Conservation (phyloP, 2,797 vertebrate species). For the Chromobotia macracanthus region DNA sequence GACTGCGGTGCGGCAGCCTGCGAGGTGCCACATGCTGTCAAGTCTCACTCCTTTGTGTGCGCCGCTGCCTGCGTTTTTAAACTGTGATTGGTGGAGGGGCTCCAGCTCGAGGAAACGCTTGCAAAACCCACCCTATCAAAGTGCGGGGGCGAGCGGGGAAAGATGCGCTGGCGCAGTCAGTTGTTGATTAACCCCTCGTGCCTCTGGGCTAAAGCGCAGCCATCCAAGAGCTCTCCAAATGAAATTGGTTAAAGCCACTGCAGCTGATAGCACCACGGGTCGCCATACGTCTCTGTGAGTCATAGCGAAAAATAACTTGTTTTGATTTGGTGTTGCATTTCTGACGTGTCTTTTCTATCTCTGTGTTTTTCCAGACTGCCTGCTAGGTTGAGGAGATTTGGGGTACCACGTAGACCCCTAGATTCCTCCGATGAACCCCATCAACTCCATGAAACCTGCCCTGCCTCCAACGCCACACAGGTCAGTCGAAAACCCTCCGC, state of each 20-base stretch:
- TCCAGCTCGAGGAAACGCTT: conserved; percentile 34
- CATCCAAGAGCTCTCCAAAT: conserved; percentile 19
- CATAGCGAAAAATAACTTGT: conserved; percentile 19
- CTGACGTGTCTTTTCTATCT: conserved; percentile 21
- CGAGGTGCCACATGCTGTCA: conserved; percentile 43
- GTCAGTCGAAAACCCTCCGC: conserved; percentile 68
- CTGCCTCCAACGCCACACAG: conserved; percentile 88
- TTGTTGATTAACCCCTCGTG: conserved; percentile 55
- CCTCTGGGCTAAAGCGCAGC: conserved; percentile 31
- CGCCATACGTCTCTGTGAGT: conserved; percentile 25
- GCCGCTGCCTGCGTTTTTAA: conserved; percentile 23
- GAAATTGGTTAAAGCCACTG: conserved; percentile 32
- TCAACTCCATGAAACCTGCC: conserved; percentile 96
- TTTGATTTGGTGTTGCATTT: conserved; percentile 15
- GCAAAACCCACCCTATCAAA: conserved; percentile 37
- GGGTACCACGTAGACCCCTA: conserved; percentile 61
- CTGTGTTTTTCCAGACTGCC: conserved; percentile 55
- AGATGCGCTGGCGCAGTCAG: conserved; percentile 28
- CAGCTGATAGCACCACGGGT: background rate
- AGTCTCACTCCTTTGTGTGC: conserved; percentile 29
- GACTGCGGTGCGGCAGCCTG: background rate
- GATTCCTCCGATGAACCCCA: conserved; percentile 86
- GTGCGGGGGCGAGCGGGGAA: conserved; percentile 29
- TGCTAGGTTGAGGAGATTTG: conserved; percentile 65
- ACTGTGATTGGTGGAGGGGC: conserved; percentile 45